Conservation (phyloP, 2,113 vertebrate species). For the Trogon surrucura region DNA sequence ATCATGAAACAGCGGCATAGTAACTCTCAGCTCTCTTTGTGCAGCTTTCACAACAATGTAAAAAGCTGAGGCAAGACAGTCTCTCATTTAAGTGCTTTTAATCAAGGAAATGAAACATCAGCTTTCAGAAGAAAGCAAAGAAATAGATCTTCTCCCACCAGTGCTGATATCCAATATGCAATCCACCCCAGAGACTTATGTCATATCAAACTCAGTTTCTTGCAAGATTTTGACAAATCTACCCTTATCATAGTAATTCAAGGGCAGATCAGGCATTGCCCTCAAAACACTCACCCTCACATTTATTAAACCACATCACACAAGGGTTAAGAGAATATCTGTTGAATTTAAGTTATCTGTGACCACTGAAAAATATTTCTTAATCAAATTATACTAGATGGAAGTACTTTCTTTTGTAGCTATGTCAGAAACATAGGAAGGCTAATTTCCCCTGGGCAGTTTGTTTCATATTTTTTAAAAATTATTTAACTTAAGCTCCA, state of each 20-base stretch:
- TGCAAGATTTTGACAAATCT: not conserved
- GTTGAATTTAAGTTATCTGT: not conserved
- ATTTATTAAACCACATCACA: not conserved
- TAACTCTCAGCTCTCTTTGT: not conserved
- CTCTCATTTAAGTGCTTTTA: not conserved
- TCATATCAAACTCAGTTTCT: not conserved
- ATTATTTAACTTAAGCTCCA: not conserved
- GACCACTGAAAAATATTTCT: not conserved
- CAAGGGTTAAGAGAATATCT: not conserved
- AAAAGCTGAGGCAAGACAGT: not conserved
- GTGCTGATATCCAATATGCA: not conserved
- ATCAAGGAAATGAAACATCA: not conserved
- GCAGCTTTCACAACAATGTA: not conserved
- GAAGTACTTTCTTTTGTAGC: not conserved
- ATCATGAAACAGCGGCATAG: not conserved
- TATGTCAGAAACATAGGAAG: not conserved
- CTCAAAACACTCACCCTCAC: not conserved
- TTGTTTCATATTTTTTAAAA: not conserved
- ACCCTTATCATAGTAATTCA: not conserved
- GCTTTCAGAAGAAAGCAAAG: not conserved
- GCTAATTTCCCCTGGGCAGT: not conserved
- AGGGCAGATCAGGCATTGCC: not conserved
- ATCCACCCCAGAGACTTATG: rapidly evolving
- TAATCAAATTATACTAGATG: not conserved
- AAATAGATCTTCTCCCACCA: not conserved